These are phyloP conservation scores for Apolygus lucorum DNA, from an alignment of 1,140 invertebrate genomes.

Conservation along the genomic window DNA sequence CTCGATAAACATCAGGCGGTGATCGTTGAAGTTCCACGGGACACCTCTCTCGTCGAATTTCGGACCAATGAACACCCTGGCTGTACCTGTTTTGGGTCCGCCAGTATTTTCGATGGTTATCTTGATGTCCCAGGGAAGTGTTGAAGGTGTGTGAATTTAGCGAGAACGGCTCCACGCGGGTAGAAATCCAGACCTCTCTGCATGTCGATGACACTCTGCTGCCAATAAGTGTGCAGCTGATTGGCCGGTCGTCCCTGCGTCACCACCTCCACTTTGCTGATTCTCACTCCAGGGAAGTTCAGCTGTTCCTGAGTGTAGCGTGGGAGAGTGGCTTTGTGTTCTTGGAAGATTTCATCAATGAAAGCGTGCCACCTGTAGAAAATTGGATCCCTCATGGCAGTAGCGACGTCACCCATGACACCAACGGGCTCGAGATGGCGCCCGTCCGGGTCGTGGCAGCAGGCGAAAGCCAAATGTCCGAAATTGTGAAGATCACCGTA, in stretches of 20 bases:
- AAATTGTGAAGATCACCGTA: slow-evolving; percentile 69
- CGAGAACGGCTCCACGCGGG: too few relatives aligned
- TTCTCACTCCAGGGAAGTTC: slow-evolving; percentile 13
- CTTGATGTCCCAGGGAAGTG: background rate
- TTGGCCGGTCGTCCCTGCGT: background rate
- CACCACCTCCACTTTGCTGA: background rate
- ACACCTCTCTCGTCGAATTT: slow-evolving; percentile 40
- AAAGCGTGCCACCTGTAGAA: slow-evolving; percentile 80
- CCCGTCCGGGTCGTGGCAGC: slow-evolving; percentile 55
- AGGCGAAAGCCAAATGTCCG: slow-evolving; percentile 56
- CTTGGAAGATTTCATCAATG: slow-evolving; percentile 68
- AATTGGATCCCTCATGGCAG: slow-evolving; percentile 70
- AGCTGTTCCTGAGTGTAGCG: slow-evolving; percentile 51
- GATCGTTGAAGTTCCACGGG: slow-evolving; percentile 42
- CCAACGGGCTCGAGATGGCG: slow-evolving; percentile 48
- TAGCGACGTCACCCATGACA: slow-evolving; percentile 63
- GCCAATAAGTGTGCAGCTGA: background rate
- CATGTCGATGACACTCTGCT: background rate
- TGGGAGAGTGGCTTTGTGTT: slow-evolving; percentile 60
- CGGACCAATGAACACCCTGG: background rate
- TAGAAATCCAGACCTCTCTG: background rate
- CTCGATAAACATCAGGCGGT: slow-evolving; percentile 46
- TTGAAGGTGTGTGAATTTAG: background rate
- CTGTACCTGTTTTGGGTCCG: background rate
- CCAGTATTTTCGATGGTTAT: background rate